Evolutionary conservation across 2,113 vertebrate species (phyloP).

Genomic region (Gambusia affinis): DNA sequence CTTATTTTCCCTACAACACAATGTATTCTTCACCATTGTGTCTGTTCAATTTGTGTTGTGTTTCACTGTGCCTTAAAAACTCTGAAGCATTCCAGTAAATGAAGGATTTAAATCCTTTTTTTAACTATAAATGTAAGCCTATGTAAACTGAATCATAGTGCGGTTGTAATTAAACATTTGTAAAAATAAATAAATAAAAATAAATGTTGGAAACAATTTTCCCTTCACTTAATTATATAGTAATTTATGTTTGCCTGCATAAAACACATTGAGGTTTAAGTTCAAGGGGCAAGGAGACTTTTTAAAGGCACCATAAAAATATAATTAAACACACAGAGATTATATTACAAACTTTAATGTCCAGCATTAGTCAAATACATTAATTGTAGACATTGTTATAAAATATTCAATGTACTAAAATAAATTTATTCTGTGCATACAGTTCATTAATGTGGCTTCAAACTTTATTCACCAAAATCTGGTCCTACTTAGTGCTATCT

Average conservation of each 20-base stretch:
- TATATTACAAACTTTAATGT: constrained; percentile 55
- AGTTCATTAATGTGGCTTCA: constrained; percentile 28
- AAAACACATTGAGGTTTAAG: background rate
- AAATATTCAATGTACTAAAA: constrained; percentile 24
- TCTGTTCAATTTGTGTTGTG: no score
- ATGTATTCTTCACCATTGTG: no score
- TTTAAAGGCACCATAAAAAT: background rate
- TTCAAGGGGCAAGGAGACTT: background rate
- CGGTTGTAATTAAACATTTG: background rate
- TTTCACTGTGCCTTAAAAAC: no score
- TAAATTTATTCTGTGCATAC: constrained; percentile 48
- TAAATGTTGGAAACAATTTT: background rate
- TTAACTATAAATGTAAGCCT: no score
- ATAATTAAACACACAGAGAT: background rate
- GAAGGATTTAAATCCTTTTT: no score
- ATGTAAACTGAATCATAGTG: no score
- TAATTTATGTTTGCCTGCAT: background rate
- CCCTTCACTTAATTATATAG: background rate
- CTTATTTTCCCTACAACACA: no score
- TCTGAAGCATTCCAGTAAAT: no score
- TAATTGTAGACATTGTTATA: constrained; percentile 42
- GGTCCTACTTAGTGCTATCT: background rate
- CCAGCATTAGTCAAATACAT: constrained; percentile 39
- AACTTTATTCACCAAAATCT: constrained; percentile 8
- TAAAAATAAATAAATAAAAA: background rate